A percentile compares a stretch with the other conserved stretches of the same genome.
Conservation (phyloP, 2,888 invertebrate genomes). For the Chymomyza caudatula region DNA sequence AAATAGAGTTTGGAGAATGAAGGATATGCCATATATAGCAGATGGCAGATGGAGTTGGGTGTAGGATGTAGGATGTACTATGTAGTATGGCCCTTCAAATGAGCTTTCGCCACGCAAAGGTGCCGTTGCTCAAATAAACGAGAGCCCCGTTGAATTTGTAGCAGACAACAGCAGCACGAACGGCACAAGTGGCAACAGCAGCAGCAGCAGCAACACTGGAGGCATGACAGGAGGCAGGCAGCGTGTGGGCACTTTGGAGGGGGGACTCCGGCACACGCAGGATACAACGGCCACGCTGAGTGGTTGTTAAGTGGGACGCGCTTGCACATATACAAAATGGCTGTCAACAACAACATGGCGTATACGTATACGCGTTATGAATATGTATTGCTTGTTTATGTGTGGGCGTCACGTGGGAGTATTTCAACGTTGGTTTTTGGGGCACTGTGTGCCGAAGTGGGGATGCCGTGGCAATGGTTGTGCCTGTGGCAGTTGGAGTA, state of each 20-base stretch:
- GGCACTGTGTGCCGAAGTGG: conserved; percentile 3
- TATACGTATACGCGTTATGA: conserved; percentile 71
- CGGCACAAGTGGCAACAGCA: conserved; percentile 13
- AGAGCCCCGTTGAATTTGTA: conserved; percentile 58
- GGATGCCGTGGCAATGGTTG: conserved; percentile 33
- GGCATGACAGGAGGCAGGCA: too few species aligned
- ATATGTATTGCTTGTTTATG: conserved; percentile 68
- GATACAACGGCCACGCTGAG: conserved; percentile 22
- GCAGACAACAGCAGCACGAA: conserved; percentile 26
- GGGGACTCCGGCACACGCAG: not conserved
- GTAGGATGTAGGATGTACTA: conserved; percentile 16
- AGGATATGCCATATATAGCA: not conserved
- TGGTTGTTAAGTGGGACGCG: conserved; percentile 55
- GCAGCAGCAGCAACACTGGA: conserved; percentile 3
- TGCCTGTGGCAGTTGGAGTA: conserved; percentile 62
- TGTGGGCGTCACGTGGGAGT: conserved; percentile 9
- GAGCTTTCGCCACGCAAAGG: conserved; percentile 67
- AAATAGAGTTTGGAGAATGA: not conserved
- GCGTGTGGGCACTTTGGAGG: too few species aligned
- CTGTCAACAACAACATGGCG: conserved; percentile 71
- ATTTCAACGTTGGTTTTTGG: not conserved
- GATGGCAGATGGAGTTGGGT: not conserved
- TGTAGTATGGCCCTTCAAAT: conserved; percentile 37
- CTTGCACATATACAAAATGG: conserved; percentile 65
- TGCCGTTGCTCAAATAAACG: conserved; percentile 65